Conservation (phyloP, 2,888 invertebrate genomes). For the Dicyrtoma fusca region DNA sequence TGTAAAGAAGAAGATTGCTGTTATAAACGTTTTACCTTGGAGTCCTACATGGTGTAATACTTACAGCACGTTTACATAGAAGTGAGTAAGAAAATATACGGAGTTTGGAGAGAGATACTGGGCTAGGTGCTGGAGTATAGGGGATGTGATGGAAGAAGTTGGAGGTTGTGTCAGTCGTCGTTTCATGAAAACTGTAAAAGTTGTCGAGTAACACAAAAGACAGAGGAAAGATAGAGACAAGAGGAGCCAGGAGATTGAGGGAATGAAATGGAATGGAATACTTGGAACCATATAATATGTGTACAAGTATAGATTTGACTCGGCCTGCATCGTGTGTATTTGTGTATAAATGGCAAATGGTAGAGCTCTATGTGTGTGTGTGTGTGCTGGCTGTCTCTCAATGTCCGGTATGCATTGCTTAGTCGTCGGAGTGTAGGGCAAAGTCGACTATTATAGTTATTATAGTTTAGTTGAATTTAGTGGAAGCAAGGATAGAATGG, state of each 20-base stretch:
- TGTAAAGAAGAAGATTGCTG: not conserved
- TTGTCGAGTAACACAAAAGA: conserved; percentile 28
- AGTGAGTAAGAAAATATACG: not conserved
- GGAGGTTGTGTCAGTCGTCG: conserved; percentile 32
- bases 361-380: conserved; percentile 3
- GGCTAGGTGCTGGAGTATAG: conserved; percentile 9
- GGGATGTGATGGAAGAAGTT: conserved; percentile 17
- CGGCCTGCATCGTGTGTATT: conserved; percentile 2
- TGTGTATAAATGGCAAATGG: not conserved
- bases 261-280: conserved; percentile 31
- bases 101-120: not conserved
- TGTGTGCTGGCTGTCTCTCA: conserved; percentile 21
- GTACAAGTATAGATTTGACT: conserved; percentile 18
- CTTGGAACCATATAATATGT: conserved; percentile 6
- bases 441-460: conserved; percentile 13
- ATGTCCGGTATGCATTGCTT: conserved; percentile 24
- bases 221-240: conserved; percentile 21
- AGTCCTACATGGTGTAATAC: not conserved
- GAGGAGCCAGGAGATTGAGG: conserved; percentile 28
- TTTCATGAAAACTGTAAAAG: conserved; percentile 24
- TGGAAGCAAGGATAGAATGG: conserved; percentile 23
- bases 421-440: not conserved
- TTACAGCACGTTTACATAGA: not conserved
- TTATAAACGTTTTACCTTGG: not conserved
- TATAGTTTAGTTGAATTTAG: conserved; percentile 30